A percentile compares a stretch with the other conserved stretches of the same genome.
phyloP scores from a whole-genome alignment of 2,113 vertebrate species.

The Rallus limicola region DNA sequence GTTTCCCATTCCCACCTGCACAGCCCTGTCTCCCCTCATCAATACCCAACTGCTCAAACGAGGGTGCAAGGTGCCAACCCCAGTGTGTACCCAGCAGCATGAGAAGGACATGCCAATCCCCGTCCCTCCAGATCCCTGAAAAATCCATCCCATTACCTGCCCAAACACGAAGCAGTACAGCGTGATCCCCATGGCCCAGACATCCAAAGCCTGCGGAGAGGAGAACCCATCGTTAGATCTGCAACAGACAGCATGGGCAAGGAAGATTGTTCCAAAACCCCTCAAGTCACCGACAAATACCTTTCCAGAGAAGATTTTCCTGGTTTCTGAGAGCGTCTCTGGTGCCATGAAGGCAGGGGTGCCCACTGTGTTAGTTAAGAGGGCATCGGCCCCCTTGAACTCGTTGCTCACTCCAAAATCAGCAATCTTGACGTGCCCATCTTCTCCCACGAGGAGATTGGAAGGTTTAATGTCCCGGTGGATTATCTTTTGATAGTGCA shows the following conservation, averaged over 20 bases:
- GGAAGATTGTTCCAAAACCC: background rate
- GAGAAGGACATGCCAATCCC: background rate
- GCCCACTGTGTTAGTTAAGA: conserved; percentile 95
- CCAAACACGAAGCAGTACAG: conserved; percentile 96
- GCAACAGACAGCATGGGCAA: background rate
- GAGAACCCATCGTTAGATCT: background rate
- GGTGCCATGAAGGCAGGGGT: conserved; percentile 97
- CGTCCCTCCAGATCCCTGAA: background rate
- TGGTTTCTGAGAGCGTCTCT: conserved; percentile 91
- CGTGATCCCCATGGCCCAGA: conserved; percentile 98
- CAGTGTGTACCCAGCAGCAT: accelerated
- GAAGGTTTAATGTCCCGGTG: conserved; percentile 97
- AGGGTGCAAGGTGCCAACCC: background rate
- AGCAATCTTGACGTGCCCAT: conserved; percentile 93
- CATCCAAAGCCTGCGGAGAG: conserved; percentile 88
- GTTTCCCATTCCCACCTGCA: background rate
- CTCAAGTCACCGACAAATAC: conserved; percentile 62
- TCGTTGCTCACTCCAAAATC: conserved; percentile 98
- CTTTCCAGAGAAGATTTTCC: conserved; percentile 98
- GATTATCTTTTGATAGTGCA: conserved; percentile 99
- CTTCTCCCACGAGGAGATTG: conserved; percentile 94
- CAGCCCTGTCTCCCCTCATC: background rate
- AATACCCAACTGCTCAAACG: background rate
- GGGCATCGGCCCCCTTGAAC: conserved; percentile 93
- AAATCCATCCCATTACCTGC: conserved; percentile 78